Evolutionary conservation across 1,140 invertebrate genomes (phyloP), one percentile per base, ranked within the genome.

Genomic region (Hypsibius dujardini): DNA sequence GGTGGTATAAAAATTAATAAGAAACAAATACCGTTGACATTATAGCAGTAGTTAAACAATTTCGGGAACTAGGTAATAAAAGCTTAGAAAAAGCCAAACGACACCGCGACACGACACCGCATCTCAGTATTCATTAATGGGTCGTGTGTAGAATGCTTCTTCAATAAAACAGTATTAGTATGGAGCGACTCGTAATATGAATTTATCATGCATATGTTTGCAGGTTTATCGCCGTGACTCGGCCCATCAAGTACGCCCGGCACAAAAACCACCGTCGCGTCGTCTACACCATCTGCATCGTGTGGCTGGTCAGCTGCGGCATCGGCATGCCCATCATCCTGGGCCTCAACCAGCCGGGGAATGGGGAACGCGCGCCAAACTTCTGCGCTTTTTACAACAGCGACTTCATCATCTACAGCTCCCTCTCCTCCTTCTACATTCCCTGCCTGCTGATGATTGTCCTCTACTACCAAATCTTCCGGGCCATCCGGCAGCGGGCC

Each of bases 371-470:
- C 7, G 73, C 69, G 7, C 73, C 77, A 1, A 60, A 75, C 12
- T 59, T 70, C 56, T 98, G 95, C 81, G 83, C 90, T 71, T 98
- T 98, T 84, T 95, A 96, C 82, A 98, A 97, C 82, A 88, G 89
- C 69, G 89, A 97, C 81, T 99, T 98, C 80, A 91, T 98, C 76
- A 89, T 98, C 74, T 95, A 93, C 80, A 98, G 93, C 12, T 98
- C 94, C 60, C 84, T 98, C 75, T 90, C 89, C 71, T 98, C 95
- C 74, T 99, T 99, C 85, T 99, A 97, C 80, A 96, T 98, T 77
- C 95, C 95, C 2, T 98, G 94, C 80, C 87, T 96, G 76, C 92
- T 96, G 76, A 98, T 99, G 93, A 90, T 98, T 77, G 92, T 93
- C 80, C 86, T 99, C 46, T 99, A 99, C 80, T 96, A 92, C 82